Evolutionary conservation across 2,888 invertebrate species (phyloP), one percentile per base, ranked within the genome.

Genomic region (Rhagonycha fulva): DNA sequence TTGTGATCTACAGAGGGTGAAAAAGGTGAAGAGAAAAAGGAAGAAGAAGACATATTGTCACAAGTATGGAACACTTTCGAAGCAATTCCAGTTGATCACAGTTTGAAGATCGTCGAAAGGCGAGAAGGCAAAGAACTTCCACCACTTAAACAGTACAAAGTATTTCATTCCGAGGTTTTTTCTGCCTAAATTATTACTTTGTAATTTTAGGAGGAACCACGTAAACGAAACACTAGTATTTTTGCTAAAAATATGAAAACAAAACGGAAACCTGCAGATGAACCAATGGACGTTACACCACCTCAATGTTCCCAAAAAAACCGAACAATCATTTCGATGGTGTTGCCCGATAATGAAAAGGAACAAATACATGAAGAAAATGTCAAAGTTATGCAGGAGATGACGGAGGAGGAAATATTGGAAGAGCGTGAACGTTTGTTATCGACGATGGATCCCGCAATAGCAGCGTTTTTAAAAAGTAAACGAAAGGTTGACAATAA

Each of bases 391-490:
- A 84, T 98, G 11, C 88, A 89, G 62, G 87, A 90, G 83, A 94
- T 97, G 94, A 90, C 91, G 1, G 89, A 91, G 80, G 89, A 92
- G 71, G 95, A 97, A 82, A 96, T 97, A 81, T 82, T 94, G 14
- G 90, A 90, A 71, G 96, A 96, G 85, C 91, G 92, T 79, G 88
- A 92, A 78, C 92, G 93, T 82, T 87, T 98, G 23, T 83, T 96
- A 10, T 85, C 89, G 23, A 89, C 85, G 68, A 84, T 94, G 82
- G 93, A 93, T 86, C 93, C 94, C 4, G 91, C 91, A 70, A 85
- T 94, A 61, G 84, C 95, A 9, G 89, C 92, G 68, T 95, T 93
- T 87, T 87, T 95, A 32, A 89, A 87, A 84, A 86, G 88, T 1
- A 88, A 83, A 88, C 89, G 89, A 81, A 87, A 82, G 86, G 76